phyloP scores from a whole-genome alignment of 2,797 vertebrate species.

The Periparus ater region DNA sequence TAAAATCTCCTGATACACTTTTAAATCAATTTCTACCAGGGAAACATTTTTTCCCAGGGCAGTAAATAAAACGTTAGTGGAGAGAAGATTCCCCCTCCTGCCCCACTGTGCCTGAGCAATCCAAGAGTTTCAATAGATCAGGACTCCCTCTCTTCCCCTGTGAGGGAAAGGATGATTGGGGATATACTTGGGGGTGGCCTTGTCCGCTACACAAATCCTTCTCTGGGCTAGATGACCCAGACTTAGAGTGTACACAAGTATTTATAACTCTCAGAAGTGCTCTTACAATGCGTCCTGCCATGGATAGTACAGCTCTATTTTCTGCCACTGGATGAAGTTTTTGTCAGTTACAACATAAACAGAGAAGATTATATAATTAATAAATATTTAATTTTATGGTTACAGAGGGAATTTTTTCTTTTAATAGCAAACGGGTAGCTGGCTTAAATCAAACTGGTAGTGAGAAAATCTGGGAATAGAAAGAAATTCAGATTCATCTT shows the following conservation, averaged over 20 bases:
- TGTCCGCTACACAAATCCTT: not conserved
- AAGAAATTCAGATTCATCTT: not conserved
- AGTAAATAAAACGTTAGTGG: constrained; percentile 28
- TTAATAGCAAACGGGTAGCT: not conserved
- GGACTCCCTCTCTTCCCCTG: not conserved
- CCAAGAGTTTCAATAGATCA: not conserved
- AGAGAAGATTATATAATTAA: not conserved
- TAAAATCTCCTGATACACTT: constrained; percentile 41
- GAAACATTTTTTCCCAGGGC: constrained; percentile 13
- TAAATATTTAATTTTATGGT: not conserved
- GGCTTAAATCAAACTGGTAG: not conserved
- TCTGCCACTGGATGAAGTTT: not conserved
- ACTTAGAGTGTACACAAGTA: not conserved
- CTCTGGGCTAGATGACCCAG: not conserved
- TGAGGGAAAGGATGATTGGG: not conserved
- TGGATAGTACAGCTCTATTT: not conserved
- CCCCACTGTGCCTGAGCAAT: not conserved
- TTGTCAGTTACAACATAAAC: not conserved
- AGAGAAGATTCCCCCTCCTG: not conserved
- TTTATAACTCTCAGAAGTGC: not conserved
- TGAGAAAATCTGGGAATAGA: not conserved
- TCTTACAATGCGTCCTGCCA: not conserved
- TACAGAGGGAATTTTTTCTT: not conserved
- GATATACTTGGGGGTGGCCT: fast-evolving
- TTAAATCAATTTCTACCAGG: constrained; percentile 36